These are phyloP conservation scores for Poecile atricapillus DNA, from an alignment of 2,113 vertebrate genomes.

Conservation along the genomic window DNA sequence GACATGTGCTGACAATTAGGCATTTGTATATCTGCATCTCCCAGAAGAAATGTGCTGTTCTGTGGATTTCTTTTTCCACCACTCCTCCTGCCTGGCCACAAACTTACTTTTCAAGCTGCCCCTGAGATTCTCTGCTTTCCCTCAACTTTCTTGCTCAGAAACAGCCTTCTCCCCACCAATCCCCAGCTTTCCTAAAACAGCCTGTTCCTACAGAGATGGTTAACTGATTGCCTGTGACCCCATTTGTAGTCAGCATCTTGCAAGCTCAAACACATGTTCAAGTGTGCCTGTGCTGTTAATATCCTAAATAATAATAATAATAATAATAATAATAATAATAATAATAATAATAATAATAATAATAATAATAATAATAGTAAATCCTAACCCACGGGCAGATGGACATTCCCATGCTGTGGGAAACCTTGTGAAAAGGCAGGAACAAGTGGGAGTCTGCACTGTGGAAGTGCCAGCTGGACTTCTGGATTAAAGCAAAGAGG, in stretches of 20 bases:
- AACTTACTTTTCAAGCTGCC: background rate
- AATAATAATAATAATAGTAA: no score
- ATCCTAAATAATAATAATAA: background rate
- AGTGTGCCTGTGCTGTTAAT: background rate
- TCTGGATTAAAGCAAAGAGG: background rate
- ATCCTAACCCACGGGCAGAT: background rate
- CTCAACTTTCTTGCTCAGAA: background rate
- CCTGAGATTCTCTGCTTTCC: background rate
- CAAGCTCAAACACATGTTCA: background rate
- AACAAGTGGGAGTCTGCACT: rapidly evolving
- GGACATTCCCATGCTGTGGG: background rate
- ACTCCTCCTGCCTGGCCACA: background rate
- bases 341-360: no score
- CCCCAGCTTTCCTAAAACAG: background rate
- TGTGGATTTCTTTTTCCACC: background rate
- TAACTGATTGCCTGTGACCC: background rate
- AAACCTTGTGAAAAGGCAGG: background rate
- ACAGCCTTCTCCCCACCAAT: background rate
- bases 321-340: no score
- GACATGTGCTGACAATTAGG: background rate
- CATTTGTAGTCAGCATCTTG: background rate
- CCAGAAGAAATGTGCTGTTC: background rate
- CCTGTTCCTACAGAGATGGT: background rate
- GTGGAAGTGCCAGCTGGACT: background rate
- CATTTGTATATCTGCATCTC: background rate